Conservation (phyloP, 2,888 invertebrate species). For the Plebejus argus region DNA sequence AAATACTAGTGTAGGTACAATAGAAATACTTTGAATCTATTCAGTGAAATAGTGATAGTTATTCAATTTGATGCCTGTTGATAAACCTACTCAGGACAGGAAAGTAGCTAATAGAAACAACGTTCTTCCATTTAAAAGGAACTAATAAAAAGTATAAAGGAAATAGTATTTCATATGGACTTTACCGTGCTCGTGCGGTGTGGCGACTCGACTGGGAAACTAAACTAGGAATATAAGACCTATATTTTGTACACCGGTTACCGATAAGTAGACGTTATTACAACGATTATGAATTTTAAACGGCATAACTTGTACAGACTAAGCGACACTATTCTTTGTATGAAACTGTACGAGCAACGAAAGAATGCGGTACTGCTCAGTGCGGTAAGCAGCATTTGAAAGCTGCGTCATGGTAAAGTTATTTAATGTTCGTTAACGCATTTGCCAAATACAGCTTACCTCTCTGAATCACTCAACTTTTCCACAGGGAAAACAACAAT, state of each 20-base stretch:
- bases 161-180: constrained; percentile 51
- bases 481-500: too few relatives aligned
- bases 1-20: not conserved
- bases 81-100: not conserved
- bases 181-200: constrained; percentile 80
- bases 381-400: too few relatives aligned
- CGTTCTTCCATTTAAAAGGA: not conserved
- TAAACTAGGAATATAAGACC: constrained; percentile 60
- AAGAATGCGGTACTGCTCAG: not conserved
- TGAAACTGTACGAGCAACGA: not conserved
- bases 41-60: not conserved
- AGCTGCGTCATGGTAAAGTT: too few relatives aligned
- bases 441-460: too few relatives aligned
- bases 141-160: constrained; percentile 17
- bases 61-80: not conserved
- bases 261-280: constrained; percentile 62
- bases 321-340: not conserved
- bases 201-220: constrained; percentile 68
- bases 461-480: too few relatives aligned
- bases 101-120: constrained; percentile 18
- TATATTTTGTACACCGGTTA: constrained; percentile 38
- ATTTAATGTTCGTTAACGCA: too few relatives aligned
- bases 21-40: not conserved
- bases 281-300: constrained; percentile 42
- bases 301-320: not conserved